Conservation (phyloP, 2,888 invertebrate species). For the Neelides folsomi region DNA sequence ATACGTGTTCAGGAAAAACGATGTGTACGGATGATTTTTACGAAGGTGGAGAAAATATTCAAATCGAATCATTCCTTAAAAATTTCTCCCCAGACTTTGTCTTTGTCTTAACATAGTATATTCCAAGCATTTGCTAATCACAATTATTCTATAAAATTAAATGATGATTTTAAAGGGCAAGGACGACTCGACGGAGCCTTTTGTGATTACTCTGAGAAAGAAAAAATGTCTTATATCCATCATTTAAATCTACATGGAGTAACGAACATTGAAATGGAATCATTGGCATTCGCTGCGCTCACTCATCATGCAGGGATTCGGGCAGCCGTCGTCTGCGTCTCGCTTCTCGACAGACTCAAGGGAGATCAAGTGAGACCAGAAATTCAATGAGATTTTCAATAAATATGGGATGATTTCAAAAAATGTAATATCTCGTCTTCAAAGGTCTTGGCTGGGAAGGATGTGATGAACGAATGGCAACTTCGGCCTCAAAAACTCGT, state of each 20-base stretch:
- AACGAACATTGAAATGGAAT: slow-evolving; percentile 95
- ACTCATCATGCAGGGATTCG: slow-evolving; percentile 85
- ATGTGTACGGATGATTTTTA: slow-evolving; percentile 97
- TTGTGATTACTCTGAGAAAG: slow-evolving; percentile 79
- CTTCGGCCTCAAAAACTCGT: slow-evolving; percentile 72
- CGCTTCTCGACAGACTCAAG: slow-evolving; percentile 77
- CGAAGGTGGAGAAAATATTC: slow-evolving; percentile 52
- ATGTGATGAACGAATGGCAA: slow-evolving; percentile 82
- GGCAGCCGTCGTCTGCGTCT: slow-evolving; percentile 87
- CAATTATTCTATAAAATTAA: too few relatives aligned
- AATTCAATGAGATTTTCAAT: background rate
- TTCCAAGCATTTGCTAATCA: too few relatives aligned
- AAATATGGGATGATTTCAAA: background rate
- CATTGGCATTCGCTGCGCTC: slow-evolving; percentile 79
- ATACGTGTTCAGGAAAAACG: slow-evolving; percentile 78
- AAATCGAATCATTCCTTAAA: background rate
- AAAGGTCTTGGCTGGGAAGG: slow-evolving; percentile 72
- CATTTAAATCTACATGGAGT: slow-evolving; percentile 63
- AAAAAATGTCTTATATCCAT: slow-evolving; percentile 76
- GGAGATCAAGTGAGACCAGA: slow-evolving; percentile 70
- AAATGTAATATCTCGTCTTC: slow-evolving; percentile 13
- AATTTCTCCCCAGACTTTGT: background rate
- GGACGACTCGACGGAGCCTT: slow-evolving; percentile 87
- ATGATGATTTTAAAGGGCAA: slow-evolving; percentile 75
- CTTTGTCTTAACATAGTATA: too few relatives aligned